A percentile compares a stretch with the other conserved stretches of the same genome.
phyloP scores from a whole-genome alignment of 2,797 vertebrate species.

The Syndactyla subalaris region DNA sequence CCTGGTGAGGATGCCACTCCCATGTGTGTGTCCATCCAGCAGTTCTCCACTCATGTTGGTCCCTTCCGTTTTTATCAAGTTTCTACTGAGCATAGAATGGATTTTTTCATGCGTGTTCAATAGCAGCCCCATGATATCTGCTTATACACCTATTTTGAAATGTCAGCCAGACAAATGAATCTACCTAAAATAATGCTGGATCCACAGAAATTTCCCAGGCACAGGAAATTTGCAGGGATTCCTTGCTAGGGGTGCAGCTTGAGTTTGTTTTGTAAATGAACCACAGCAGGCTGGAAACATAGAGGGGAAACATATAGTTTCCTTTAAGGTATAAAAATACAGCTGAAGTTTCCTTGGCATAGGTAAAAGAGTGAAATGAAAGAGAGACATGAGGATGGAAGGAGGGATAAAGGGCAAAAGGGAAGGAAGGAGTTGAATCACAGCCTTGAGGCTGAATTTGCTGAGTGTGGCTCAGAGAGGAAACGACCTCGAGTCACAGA shows the following conservation, averaged over 20 bases:
- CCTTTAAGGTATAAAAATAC: not conserved
- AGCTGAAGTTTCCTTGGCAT: not conserved
- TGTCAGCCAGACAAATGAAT: conserved; percentile 5
- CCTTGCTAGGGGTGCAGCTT: not conserved
- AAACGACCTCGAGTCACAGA: not conserved
- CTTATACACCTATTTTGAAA: not conserved
- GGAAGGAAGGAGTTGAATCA: not conserved
- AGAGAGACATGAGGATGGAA: not conserved
- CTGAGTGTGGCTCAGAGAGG: not conserved
- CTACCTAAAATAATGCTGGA: not conserved
- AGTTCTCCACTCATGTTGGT: not conserved
- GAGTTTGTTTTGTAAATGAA: not conserved
- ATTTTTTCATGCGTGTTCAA: not conserved
- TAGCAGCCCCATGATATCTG: not conserved
- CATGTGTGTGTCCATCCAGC: not conserved
- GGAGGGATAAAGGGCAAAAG: not conserved
- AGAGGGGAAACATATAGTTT: rapidly evolving
- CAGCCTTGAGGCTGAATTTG: not conserved
- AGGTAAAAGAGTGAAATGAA: not conserved
- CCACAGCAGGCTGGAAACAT: not conserved
- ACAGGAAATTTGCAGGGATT: not conserved
- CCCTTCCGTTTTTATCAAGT: not conserved
- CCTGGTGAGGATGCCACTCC: not conserved
- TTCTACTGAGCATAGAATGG: not conserved
- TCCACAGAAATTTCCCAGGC: not conserved